Evolutionary conservation across 2,797 vertebrate species (phyloP).

Genomic region (Protosalanx chinensis): DNA sequence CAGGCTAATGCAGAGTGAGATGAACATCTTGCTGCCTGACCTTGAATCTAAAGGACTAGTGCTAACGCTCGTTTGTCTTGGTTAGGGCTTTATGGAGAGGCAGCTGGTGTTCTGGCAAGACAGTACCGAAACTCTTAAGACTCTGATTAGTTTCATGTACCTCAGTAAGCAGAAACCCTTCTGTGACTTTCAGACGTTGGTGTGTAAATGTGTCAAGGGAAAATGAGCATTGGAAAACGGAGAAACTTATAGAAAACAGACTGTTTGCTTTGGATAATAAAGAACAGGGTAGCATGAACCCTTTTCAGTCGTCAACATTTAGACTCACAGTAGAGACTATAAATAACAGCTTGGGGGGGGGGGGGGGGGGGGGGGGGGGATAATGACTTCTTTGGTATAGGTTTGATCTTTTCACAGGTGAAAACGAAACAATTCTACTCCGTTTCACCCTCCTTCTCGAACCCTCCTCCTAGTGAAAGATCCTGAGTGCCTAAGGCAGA

Average conservation of each 20-base stretch:
- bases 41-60: neutral
- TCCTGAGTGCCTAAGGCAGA: no score
- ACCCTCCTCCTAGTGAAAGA: no score
- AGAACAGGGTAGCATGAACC: neutral
- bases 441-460: no score
- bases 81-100: constrained; percentile 2
- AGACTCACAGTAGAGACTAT: neutral
- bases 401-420: neutral
- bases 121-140: neutral
- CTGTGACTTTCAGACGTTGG: neutral
- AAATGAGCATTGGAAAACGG: neutral
- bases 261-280: neutral
- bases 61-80: neutral
- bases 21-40: neutral
- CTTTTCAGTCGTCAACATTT: neutral
- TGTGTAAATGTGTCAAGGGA: neutral
- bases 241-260: neutral
- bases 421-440: no score
- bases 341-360: neutral
- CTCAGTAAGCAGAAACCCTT: neutral
- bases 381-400: neutral
- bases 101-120: neutral
- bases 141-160: neutral
- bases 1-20: neutral
- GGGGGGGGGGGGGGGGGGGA: neutral